A percentile compares a stretch with the other conserved stretches of the same genome.
These are phyloP conservation scores for Orthonyx spaldingii DNA, from an alignment of 2,113 vertebrate species.

Conservation along the genomic window DNA sequence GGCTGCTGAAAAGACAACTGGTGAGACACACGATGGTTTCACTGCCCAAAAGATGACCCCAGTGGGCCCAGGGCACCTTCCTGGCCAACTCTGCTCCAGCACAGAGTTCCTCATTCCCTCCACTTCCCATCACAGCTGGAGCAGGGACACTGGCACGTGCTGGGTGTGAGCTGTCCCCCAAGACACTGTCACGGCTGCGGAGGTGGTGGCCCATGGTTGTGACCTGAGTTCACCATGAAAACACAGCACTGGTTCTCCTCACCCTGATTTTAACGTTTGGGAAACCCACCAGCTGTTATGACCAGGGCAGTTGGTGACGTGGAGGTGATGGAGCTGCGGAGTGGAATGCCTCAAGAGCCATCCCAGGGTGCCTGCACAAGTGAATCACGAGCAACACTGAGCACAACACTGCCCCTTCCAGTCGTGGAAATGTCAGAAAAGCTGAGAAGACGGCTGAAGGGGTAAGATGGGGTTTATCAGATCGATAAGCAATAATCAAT, in stretches of 20 bases:
- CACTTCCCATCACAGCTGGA: not conserved
- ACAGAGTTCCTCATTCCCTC: not conserved
- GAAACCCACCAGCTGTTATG: not conserved
- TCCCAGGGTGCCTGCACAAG: not conserved
- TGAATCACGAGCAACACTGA: not conserved
- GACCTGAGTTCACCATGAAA: not conserved
- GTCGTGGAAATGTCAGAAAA: not conserved
- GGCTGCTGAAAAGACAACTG: not conserved
- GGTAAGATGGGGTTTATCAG: not conserved
- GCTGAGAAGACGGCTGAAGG: rapidly evolving
- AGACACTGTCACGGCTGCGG: not conserved
- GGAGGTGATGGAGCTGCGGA: not conserved
- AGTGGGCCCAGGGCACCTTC: rapidly evolving
- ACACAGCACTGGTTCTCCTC: not conserved
- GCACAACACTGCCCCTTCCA: not conserved
- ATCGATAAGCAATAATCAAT: not conserved
- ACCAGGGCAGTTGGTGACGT: too few relatives aligned
- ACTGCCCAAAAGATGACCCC: not conserved
- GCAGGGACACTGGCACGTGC: rapidly evolving
- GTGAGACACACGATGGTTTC: rapidly evolving
- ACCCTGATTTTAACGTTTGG: not conserved
- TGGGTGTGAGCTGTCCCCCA: not conserved
- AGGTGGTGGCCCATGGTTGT: not conserved
- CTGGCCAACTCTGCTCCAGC: not conserved
- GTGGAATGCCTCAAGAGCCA: not conserved